Evolutionary conservation across 2,113 vertebrate genomes (phyloP), one percentile per base, ranked within the genome.

Genomic region (Forbesichthys papilliferus): DNA sequence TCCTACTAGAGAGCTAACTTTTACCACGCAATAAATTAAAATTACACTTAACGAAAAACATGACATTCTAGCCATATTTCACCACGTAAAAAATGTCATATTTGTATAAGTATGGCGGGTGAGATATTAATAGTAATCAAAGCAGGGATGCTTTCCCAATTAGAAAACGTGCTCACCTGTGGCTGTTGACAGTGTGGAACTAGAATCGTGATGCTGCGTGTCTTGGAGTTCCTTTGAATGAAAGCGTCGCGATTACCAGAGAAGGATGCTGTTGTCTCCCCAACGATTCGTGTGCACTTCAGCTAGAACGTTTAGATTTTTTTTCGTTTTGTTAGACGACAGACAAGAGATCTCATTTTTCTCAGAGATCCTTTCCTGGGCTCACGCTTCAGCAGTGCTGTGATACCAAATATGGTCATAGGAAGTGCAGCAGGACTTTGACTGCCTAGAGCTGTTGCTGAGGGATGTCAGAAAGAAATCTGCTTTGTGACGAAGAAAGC

Each of bases 381-480:
- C 85, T 84, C 82, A 75, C 74, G 82, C 87, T 14, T 75, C 69
- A 52, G 80, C 64, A 78, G 79, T 74, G 69, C 75, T 57, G 36
- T 6, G 36, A 6, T 75, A 47, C 91, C 90, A 87, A 88, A 93
- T 92, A 93, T 93, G 91, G 93, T 58, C 86, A 93, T 48, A 77
- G 93, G 92, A 93, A 93, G 91, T 79, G 77, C 67, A 8, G 51
- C 27, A 54, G 33, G 5, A 77, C 83, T 89, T 75, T 86, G 69
- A 86, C n/a, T 34, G 79, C 1, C 74, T 48, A 8, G 3, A 59
- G 85, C 82, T 92, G 91, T 92, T 92, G 91, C 90, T 87, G 89
- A 91, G 91, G 88, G 87, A 87, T 72, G 88, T 83, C 83, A 72
- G 78, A 13, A 71, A 83, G 83, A 80, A 79, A 86, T 83, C 74